Conservation (phyloP, 2,888 invertebrate genomes). For the Cistogaster globosa region DNA sequence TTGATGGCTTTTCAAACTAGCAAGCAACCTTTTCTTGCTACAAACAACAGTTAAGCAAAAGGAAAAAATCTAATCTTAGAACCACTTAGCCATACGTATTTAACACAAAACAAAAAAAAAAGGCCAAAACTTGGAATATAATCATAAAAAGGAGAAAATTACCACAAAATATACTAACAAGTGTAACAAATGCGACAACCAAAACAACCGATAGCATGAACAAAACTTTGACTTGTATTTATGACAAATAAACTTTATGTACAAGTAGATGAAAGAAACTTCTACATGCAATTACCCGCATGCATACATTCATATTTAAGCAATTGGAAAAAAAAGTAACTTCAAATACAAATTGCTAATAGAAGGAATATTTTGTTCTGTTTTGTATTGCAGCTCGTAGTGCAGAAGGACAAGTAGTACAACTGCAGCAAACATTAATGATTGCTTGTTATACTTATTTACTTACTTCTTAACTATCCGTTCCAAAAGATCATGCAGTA, state of each 20-base stretch:
- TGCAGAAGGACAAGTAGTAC: conserved; percentile 25
- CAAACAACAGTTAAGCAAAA: background rate
- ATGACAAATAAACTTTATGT: conserved; percentile 65
- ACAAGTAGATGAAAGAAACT: conserved; percentile 47
- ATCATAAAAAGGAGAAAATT: conserved; percentile 65
- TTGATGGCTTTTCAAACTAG: too few species aligned
- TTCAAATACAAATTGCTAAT: conserved; percentile 32
- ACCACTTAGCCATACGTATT: conserved; percentile 17
- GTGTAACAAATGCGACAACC: conserved; percentile 23
- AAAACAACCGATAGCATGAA: conserved; percentile 50
- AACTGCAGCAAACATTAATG: conserved; percentile 63
- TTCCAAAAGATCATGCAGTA: background rate
- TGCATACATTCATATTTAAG: conserved; percentile 26
- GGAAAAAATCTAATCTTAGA: background rate
- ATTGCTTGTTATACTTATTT: conserved; percentile 52
- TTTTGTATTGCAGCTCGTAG: conserved; percentile 23
- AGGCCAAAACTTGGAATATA: conserved; percentile 30
- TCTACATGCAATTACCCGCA: conserved; percentile 53
- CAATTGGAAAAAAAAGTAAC: conserved; percentile 13
- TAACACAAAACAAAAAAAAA: conserved; percentile 17
- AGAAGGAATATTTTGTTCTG: conserved; percentile 8
- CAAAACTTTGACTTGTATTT: conserved; percentile 73
- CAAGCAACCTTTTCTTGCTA: background rate
- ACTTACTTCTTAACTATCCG: conserved; percentile 22
- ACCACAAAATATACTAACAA: conserved; percentile 30